Evolutionary conservation across 2,888 invertebrate species (phyloP), one percentile per base, ranked within the genome.

Genomic region (Bugula neritina): DNA sequence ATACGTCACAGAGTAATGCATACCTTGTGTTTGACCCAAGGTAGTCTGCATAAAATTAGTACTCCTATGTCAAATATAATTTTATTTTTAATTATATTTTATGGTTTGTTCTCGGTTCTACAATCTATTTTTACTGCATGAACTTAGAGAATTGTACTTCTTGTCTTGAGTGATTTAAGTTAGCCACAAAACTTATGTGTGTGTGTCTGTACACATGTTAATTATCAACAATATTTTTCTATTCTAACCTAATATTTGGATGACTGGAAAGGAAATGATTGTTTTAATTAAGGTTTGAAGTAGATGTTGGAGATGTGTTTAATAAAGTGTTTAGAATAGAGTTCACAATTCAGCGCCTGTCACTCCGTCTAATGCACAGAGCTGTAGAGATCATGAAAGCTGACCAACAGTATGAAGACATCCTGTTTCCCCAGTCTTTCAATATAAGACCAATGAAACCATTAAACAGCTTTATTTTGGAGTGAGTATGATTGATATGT

Each of bases 1-100:
- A 63, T n/a, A 63, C 63, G 2, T 63, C 63, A 31, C 63, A 63
- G 63, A 63, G 31, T 63, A 31, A 63, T 63, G 63, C 63, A 13
- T 63, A 63, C 31, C 63, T 63, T 13, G 63, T 63, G 63, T 63
- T 63, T 10, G 31, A 34, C 63, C 63, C 63, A 10, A 63, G 31
- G 63, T 63, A 63, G n/a, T 5, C 52, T 52, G 52, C 52, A n/a
- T n/a, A n/a, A n/a, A n/a, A n/a, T n/a, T n/a, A n/a, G n/a, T n/a
- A n/a, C n/a, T n/a, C n/a, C n/a, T n/a, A n/a, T n/a, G n/a, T n/a
- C n/a, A n/a, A n/a, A n/a, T n/a, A n/a, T n/a, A n/a, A n/a, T n/a
- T n/a, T n/a, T n/a, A n/a, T n/a, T n/a, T n/a, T n/a, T n/a, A n/a
- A n/a, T n/a, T n/a, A n/a, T n/a, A n/a, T n/a, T n/a, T n/a, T n/a